A percentile compares a stretch with the other conserved stretches of the same genome.
Conservation (phyloP, 2,797 vertebrate genomes). For the Manis javanica region DNA sequence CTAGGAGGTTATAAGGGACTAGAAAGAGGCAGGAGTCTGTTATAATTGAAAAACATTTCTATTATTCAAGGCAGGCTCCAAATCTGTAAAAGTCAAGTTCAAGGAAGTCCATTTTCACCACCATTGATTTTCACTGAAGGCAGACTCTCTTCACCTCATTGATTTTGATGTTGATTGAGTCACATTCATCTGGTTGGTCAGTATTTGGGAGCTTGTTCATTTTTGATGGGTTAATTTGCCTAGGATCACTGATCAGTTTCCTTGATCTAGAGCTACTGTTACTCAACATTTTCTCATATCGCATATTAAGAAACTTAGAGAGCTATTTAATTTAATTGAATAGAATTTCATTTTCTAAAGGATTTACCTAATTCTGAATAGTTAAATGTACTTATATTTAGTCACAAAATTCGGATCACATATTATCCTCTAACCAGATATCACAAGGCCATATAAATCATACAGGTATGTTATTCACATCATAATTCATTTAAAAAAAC, state of each 20-base stretch:
- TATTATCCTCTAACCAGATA: not conserved
- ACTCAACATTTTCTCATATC: constrained; percentile 23
- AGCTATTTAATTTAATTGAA: not conserved
- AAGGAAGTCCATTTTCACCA: constrained; percentile 77
- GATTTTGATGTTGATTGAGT: constrained; percentile 80
- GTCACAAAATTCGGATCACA: not conserved
- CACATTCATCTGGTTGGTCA: constrained; percentile 71
- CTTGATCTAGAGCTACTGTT: constrained; percentile 29
- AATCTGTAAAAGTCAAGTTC: constrained; percentile 78
- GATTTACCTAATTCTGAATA: not conserved
- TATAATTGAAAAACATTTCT: constrained; percentile 55
- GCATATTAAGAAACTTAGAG: not conserved
- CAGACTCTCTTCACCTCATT: constrained; percentile 75
- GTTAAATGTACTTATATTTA: not conserved
- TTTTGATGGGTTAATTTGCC: constrained; percentile 78
- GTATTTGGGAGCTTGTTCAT: constrained; percentile 65
- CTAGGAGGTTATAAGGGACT: not conserved
- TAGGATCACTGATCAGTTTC: constrained; percentile 69
- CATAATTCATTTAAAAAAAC: not conserved
- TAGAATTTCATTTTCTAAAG: not conserved
- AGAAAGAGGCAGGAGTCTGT: not conserved
- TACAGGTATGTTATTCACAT: not conserved
- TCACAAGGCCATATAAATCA: not conserved
- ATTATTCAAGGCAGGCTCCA: constrained; percentile 58
- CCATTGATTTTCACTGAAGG: constrained; percentile 79